Percentiles rank a stretch among this genome's conserved stretches.
Conservation (phyloP, 2,113 vertebrate species). For the Hemiscyllium ocellatum region DNA sequence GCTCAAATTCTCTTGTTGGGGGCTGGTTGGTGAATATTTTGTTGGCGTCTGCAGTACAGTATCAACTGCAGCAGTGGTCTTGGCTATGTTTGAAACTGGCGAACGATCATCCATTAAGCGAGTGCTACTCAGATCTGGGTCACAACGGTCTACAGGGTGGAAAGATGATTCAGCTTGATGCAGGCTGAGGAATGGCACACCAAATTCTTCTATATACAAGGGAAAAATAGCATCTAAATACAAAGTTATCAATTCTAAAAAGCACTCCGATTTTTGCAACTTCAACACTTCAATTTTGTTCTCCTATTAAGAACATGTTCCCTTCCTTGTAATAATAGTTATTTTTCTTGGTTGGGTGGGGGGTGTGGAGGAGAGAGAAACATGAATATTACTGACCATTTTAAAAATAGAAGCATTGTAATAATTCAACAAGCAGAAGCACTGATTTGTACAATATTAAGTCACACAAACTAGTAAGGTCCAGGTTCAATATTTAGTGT, state of each 20-base stretch:
- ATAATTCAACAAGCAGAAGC: not conserved
- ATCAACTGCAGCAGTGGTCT: not conserved
- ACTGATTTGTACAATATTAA: not conserved
- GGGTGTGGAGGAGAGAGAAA: not conserved
- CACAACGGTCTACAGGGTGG: not conserved
- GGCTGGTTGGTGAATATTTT: not conserved
- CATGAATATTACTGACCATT: not conserved
- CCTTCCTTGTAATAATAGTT: not conserved
- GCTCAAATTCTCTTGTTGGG: not conserved
- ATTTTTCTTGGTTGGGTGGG: no score
- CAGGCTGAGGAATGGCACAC: slow-evolving; percentile 9
- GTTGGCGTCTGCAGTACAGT: not conserved
- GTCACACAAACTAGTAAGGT: not conserved
- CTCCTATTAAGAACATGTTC: not conserved
- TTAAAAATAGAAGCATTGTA: not conserved
- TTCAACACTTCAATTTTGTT: not conserved
- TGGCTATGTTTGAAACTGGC: not conserved
- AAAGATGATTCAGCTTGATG: slow-evolving; percentile 18
- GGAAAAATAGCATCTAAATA: slow-evolving; percentile 35
- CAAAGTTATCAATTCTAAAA: not conserved
- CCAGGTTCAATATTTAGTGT: not conserved
- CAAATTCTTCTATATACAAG: slow-evolving; percentile 25
- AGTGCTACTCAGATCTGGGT: not conserved
- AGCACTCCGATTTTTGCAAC: no score
- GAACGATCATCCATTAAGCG: not conserved